Base-by-base conservation (phyloP, 37 sponge, comb jelly and placozoan species). In the Geodia barretti region DNA sequence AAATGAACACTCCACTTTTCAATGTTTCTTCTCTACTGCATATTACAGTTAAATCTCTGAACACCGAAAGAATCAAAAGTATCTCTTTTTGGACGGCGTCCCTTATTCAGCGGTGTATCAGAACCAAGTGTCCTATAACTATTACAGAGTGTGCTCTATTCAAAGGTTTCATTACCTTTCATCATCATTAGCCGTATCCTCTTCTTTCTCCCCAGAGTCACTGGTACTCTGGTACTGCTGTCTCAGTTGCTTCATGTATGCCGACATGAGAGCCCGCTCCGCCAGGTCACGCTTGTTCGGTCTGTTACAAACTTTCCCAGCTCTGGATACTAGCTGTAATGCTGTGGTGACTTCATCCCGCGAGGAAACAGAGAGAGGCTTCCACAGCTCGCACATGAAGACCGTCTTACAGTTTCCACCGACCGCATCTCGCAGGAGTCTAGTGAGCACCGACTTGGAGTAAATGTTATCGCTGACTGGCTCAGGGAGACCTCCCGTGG, bases 391-490 rank as follows among this genome's bases (percentile, higher is more conserved):
- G 31, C 60, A 76, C 14, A 92, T 36, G 17, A 92, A 60, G 35
- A 84, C 64, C 23, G 93, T 88, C 43, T 85, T 92, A 68, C 93
- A 85, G 79, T 92, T 92, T 4, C 93, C 93, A 19, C 94, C 94
- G 17, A 93, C 54, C 0, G 90, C 65, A 24, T 85, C 91, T 30
- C 65, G 41, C 38, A 93, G 42, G 5, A 93, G 41, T 24, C 47
- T 74, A 23, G 79, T 79, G 5, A 93, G 84, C 26, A 39, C 2
- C 39, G 81, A 88, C 21, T 64, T 74, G 9, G 72, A 4, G 29
- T 38, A 76, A 3, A 74, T 54, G 24, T 34, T 36, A 32, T 36
- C 4, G 37, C 71, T 21, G 31, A 36, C 71, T 25, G 31, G 35
- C 71, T 35, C 71, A 21, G 71, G 71, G 32, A 34, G 35, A 35